Base-by-base conservation (phyloP, 2,797 vertebrate species). In the Helarctos malayanus region DNA sequence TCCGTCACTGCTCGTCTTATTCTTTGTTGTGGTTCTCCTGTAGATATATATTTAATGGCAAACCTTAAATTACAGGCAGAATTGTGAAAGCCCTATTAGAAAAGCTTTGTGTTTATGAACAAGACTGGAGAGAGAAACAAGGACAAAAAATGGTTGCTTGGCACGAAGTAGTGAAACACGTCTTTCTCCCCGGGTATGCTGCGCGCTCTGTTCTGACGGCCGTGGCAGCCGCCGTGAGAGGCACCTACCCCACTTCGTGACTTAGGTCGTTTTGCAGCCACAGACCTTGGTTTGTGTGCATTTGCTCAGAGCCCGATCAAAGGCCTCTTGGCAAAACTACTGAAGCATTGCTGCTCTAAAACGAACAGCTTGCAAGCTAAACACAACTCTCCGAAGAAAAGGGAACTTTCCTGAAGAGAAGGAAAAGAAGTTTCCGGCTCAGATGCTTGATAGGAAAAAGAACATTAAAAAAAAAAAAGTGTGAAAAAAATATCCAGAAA, bases 1-100 rank as follows among this genome's bases (percentile, higher is more conserved):
- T 18, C 38, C 27, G 13, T 63, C n/a, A 73, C 56, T 78, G 89
- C 61, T 59, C 15, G 68, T 59, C 87, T 69, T 73, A 25, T 10
- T 85, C 54, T 92, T 79, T 85, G 52, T 59, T 84, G 93, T 57
- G 68, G 32, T 57, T 94, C 94, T 73, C 35, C 78, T 52, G 15
- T 27, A 80, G 45, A 81, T 54, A 0, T n/a, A 41, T 47, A 9
- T 78, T 79, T 69, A 79, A 89, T 4, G 5, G n/a, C 18, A 38
- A 93, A 73, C 68, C 82, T 94, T 41, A 38, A 41, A 52, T 85
- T 54, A 82, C 68, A 68, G 71, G 85, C 41, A 84, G n/a, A 63
- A 65, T 49, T 87, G 47, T 84, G 84, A 76, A 84, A 89, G 78
- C 18, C 18, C 68, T 83, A 38, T 32, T 3, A 14, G 38, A 89